Conservation (phyloP, 2,797 vertebrate genomes). For the Zalophus californianus region DNA sequence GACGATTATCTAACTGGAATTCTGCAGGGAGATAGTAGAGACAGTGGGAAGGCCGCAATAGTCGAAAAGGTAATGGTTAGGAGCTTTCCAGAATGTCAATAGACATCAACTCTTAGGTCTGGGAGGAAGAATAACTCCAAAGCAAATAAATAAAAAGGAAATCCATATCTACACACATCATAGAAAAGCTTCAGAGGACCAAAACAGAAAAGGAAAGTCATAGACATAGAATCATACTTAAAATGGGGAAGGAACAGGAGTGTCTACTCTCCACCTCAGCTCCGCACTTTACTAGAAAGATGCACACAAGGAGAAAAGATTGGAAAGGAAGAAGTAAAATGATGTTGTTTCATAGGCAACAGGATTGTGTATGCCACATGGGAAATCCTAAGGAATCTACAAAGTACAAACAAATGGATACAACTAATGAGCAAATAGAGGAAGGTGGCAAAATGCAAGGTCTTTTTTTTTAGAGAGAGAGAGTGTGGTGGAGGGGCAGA, state of each 20-base stretch:
- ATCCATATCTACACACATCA: too few relatives aligned
- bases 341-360: too few relatives aligned
- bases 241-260: not conserved
- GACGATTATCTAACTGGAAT: not conserved
- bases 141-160: not conserved
- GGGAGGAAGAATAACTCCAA: not conserved
- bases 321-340: not conserved
- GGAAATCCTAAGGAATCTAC: not conserved
- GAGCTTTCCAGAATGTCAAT: not conserved
- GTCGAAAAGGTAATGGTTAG: not conserved
- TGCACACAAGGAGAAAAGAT: not conserved
- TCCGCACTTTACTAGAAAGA: not conserved
- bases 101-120: not conserved
- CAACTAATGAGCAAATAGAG: not conserved
- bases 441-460: not conserved
- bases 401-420: not conserved
- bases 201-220: not conserved
- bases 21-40: too few relatives aligned
- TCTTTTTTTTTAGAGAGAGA: not conserved
- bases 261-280: too few relatives aligned
- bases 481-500: not conserved
- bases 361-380: fast-evolving
- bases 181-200: not conserved
- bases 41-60: fast-evolving
- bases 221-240: not conserved